Percentiles rank a stretch among this genome's conserved stretches.
Conservation (phyloP, 1,140 invertebrate species). For the Vollenhovia emeryi region DNA sequence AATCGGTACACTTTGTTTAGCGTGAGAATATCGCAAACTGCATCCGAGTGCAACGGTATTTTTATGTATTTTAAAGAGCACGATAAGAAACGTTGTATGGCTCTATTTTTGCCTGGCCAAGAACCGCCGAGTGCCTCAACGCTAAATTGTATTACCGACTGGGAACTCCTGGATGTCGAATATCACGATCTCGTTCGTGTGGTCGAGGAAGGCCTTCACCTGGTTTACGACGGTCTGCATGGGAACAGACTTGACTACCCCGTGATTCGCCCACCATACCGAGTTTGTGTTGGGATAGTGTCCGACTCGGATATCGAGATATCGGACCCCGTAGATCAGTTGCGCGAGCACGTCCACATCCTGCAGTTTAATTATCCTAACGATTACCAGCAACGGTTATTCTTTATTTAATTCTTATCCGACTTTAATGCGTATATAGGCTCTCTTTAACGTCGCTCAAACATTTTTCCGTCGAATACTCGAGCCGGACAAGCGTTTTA, state of each 20-base stretch:
- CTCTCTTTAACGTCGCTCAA: neutral
- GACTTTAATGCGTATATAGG: neutral
- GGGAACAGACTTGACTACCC: constrained; percentile 84
- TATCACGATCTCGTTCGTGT: constrained; percentile 88
- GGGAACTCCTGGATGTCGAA: constrained; percentile 89
- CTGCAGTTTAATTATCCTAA: constrained; percentile 79
- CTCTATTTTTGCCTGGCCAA: neutral
- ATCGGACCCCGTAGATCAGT: constrained; percentile 87
- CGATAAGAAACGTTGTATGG: neutral
- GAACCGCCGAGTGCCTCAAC: neutral
- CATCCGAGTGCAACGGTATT: neutral
- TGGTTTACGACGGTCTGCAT: constrained; percentile 85
- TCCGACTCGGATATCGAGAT: constrained; percentile 87
- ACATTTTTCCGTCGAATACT: neutral
- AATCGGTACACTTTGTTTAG: neutral
- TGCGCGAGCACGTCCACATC: constrained; percentile 87
- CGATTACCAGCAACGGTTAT: constrained; percentile 59
- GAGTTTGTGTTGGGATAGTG: constrained; percentile 82
- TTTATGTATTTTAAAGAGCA: neutral
- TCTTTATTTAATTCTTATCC: constrained; percentile 29
- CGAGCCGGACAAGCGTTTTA: neutral
- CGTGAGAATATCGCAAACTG: neutral
- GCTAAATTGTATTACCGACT: constrained; percentile 80
- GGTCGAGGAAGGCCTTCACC: constrained; percentile 86
- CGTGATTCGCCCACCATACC: constrained; percentile 87